phyloP scores from a whole-genome alignment of 2,888 invertebrate genomes.

The Autographa gamma region DNA sequence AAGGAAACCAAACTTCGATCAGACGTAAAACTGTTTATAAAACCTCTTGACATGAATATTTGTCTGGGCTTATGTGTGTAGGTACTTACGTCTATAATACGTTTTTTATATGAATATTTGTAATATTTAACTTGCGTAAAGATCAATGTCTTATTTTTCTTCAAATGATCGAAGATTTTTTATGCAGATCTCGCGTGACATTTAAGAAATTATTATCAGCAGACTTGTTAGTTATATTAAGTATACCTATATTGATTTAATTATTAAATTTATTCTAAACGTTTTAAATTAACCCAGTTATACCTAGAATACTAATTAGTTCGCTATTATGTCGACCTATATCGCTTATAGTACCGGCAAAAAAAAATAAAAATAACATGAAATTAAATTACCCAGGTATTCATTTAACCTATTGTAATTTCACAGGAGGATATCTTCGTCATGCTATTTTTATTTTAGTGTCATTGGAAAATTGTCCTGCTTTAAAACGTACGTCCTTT shows the following conservation, averaged over 20 bases:
- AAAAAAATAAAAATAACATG: too few relatives aligned
- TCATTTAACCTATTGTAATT: too few relatives aligned
- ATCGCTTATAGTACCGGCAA: too few relatives aligned
- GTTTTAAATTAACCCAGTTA: background rate
- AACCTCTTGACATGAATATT: constrained; percentile 3
- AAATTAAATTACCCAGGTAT: too few relatives aligned
- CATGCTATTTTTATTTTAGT: too few relatives aligned
- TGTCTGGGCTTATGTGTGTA: background rate
- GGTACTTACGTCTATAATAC: background rate
- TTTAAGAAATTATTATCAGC: background rate
- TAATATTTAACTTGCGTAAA: constrained; percentile 3
- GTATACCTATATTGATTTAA: background rate
- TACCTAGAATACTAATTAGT: background rate
- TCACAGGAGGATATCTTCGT: too few relatives aligned
- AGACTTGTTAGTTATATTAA: constrained; percentile 1
- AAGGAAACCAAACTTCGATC: background rate
- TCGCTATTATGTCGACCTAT: too few relatives aligned
- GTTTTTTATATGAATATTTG: constrained; percentile 2
- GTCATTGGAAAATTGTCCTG: too few relatives aligned
- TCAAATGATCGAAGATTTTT: background rate
- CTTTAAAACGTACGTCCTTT: too few relatives aligned
- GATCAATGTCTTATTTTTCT: constrained; percentile 7
- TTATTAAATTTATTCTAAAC: background rate
- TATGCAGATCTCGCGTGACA: constrained; percentile 4
- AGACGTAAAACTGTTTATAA: background rate